phyloP scores from a whole-genome alignment of 2,113 vertebrate species.

The Scomber scombrus region DNA sequence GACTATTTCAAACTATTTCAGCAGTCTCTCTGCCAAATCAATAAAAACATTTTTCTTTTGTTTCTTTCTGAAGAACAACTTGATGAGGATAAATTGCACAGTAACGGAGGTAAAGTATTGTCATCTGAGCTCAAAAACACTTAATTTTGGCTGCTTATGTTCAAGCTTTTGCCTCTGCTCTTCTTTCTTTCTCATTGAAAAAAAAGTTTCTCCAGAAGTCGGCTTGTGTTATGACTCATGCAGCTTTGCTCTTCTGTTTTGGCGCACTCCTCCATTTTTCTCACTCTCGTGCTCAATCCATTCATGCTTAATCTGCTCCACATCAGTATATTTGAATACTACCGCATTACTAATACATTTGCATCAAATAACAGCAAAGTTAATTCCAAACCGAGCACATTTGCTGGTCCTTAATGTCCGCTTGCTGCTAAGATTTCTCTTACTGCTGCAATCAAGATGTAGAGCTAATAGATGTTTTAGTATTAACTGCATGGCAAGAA shows the following conservation, averaged over 20 bases:
- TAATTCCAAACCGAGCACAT: slow-evolving; percentile 44
- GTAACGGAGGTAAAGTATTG: slow-evolving; percentile 86
- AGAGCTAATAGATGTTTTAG: slow-evolving; percentile 31
- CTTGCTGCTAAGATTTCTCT: slow-evolving; percentile 38
- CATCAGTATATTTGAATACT: slow-evolving; percentile 50
- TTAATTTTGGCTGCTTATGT: slow-evolving; percentile 56
- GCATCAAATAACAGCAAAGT: slow-evolving; percentile 31
- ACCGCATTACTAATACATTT: slow-evolving; percentile 31
- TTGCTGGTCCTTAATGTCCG: slow-evolving; percentile 30
- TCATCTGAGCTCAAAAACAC: slow-evolving; percentile 52
- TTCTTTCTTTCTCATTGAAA: slow-evolving; percentile 43
- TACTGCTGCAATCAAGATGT: slow-evolving; percentile 29
- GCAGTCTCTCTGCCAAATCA: slow-evolving; percentile 60
- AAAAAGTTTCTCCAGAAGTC: slow-evolving; percentile 44
- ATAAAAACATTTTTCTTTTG: slow-evolving; percentile 70
- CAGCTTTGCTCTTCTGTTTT: slow-evolving; percentile 58
- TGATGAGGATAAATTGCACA: slow-evolving; percentile 87
- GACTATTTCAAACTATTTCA: slow-evolving; percentile 41
- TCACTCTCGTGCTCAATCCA: slow-evolving; percentile 41
- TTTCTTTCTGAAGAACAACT: slow-evolving; percentile 85
- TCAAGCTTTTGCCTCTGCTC: slow-evolving; percentile 29
- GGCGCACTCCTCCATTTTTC: slow-evolving; percentile 18
- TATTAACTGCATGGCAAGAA: slow-evolving; percentile 27
- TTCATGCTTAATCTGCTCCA: slow-evolving; percentile 54
- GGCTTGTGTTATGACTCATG: slow-evolving; percentile 70